Evolutionary conservation across 2,113 vertebrate species (phyloP), one percentile per base, ranked within the genome.

Genomic region (Rousettus leschenaultii): DNA sequence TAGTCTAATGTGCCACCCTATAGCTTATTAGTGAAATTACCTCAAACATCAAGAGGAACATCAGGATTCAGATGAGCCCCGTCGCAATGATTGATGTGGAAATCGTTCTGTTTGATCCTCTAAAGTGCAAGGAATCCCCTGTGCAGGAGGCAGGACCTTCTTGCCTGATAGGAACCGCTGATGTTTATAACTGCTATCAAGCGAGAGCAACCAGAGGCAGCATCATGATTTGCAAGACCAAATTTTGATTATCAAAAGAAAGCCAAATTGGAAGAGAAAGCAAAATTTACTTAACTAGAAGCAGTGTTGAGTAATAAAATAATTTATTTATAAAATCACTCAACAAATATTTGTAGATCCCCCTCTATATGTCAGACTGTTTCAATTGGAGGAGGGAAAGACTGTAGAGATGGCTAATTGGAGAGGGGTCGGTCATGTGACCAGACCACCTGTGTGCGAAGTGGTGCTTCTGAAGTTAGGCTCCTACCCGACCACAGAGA

Each of bases 31-130:
- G 68, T 66, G 22, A 51, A 85, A 85, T 77, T 75, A 33, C 65
- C 65, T 87, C n/a, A 33, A 59, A 88, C 61, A 79, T 7, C n/a
- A 78, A 83, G 55, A 91, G 51, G 55, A 74, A 82, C 75, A 75
- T 48, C 43, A 70, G 68, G 55, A 92, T 48, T 88, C 59, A 55
- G 22, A 71, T 75, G 66, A 93, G 12, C 4, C 13, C 5, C 15
- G 59, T 38, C 51, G 16, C 26, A 86, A 7, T 82, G 66, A 66
- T 10, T 40, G 68, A 86, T 22, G 13, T 30, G 57, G 24, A 75
- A 65, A 45, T 86, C 38, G 53, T 68, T 75, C 82, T 77, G 75
- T 92, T 94, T 95, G 95, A 93, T 96, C 73, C 89, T 86, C 38
- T 33, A 30, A 92, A 89, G 40, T 12, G 1, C 0, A 3, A 26